phyloP scores from a whole-genome alignment of 2,113 vertebrate genomes.

The Calidris pugnax region DNA sequence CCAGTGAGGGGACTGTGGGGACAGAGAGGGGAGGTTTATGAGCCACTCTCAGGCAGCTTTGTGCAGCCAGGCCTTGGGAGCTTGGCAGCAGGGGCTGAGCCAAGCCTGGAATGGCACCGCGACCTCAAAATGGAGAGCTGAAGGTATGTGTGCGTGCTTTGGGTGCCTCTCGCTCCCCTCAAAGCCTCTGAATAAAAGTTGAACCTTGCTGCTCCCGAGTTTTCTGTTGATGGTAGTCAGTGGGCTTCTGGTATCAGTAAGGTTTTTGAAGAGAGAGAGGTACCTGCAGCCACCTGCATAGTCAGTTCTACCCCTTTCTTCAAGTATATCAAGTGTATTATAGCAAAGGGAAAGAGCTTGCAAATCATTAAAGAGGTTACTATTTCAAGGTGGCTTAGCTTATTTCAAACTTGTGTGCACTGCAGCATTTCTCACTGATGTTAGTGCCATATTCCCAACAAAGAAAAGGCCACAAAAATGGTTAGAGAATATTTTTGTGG shows the following conservation, averaged over 20 bases:
- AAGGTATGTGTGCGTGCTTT: neutral
- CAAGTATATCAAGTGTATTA: neutral
- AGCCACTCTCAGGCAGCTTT: neutral
- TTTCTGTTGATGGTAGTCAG: neutral
- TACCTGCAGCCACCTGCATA: too few relatives aligned
- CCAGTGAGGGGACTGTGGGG: accelerated
- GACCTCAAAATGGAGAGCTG: neutral
- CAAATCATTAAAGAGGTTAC: neutral
- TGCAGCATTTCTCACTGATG: conserved; percentile 15
- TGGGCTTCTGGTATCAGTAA: neutral
- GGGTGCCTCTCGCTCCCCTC: neutral
- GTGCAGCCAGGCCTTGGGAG: neutral
- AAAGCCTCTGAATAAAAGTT: neutral
- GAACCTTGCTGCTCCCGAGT: accelerated
- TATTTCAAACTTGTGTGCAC: neutral
- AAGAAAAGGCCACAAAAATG: neutral
- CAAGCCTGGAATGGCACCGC: accelerated
- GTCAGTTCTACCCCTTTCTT: neutral
- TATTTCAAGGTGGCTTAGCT: conserved; percentile 17
- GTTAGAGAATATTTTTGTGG: neutral
- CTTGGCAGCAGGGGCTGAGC: neutral
- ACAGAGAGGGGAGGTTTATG: accelerated
- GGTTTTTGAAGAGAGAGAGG: neutral
- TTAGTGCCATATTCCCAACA: neutral
- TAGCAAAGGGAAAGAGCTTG: conserved; percentile 35